Base-by-base conservation (phyloP, 2,888 invertebrate genomes). In the Lycaena phlaeas region DNA sequence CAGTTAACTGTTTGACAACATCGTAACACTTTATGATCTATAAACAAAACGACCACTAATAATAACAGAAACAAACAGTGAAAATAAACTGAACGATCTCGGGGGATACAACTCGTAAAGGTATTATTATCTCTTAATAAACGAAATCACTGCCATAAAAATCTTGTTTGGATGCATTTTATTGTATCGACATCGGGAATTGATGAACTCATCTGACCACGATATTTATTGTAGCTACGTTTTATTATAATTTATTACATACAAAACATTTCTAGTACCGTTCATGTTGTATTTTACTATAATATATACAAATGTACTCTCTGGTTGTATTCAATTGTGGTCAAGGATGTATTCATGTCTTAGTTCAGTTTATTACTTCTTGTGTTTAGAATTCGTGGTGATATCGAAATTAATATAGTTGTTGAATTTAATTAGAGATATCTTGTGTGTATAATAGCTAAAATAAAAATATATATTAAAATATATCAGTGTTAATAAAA, bases 71-170 rank as follows among this genome's bases (percentile, higher is more conserved):
- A 81, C 74, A 73, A 71, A 77, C 77, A 76, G 72, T 77, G 73
- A 75, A 79, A 79, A 74, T 72, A 69, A 70, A 67, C 65, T 61
- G 64, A 72, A 66, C 64, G 63, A 58, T 68, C 71, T 59, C 67
- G 59, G 52, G 63, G 64, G 61, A 67, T 63, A 66, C 68, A 60
- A 66, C 70, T 70, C 78, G 69, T 81, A 81, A 79, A 79, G 81
- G 82, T 81, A 75, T 69, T 71, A 75, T 79, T 78, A 81, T 79
- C 73, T 81, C 81, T 79, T 75, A 76, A 81, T 82, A 81, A 81
- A 78, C 66, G 57, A 59, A 77, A 72, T 69, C 69, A 58, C 56
- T 54, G 61, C 64, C 57, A 62, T 77, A 74, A 79, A 79, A 81
- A 70, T 68, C 65, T 68, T 72, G 65, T 70, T 69, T 61, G 65